These are phyloP conservation scores for Monochamus alternatus DNA, from an alignment of 2,888 invertebrate genomes.

Conservation along the genomic window DNA sequence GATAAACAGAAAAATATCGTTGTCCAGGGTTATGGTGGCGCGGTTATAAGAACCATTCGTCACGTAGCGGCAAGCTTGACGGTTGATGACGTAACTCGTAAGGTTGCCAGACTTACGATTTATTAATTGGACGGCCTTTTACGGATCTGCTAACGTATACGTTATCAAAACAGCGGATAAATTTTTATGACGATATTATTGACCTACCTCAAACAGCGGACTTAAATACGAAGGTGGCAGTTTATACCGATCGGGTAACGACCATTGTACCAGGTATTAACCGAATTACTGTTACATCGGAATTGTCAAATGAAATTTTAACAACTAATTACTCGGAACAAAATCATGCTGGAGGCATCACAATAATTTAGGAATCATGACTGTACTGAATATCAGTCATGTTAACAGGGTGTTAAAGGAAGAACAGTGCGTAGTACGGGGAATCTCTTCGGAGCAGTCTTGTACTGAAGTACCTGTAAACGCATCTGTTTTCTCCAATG, in stretches of 20 bases:
- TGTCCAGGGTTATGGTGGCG: conserved; percentile 22
- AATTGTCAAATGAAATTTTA: background rate
- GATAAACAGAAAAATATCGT: conserved; percentile 18
- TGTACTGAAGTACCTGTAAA: conserved; percentile 28
- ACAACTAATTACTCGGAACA: conserved; percentile 16
- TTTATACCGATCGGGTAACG: conserved; percentile 4
- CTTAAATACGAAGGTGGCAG: conserved; percentile 4
- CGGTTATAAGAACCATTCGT: conserved; percentile 13
- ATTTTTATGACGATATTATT: conserved; percentile 20
- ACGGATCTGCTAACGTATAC: conserved; percentile 17
- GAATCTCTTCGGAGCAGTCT: conserved; percentile 37
- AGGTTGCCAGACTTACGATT: conserved; percentile 23
- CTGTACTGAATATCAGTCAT: conserved; percentile 9
- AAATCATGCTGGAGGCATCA: conserved; percentile 15
- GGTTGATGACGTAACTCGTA: conserved; percentile 17
- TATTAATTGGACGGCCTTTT: conserved; percentile 31
- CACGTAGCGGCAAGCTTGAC: background rate
- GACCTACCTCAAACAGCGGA: background rate
- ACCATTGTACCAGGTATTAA: conserved; percentile 22
- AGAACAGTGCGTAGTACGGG: conserved; percentile 29
- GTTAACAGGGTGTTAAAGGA: background rate
- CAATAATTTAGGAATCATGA: conserved; percentile 19
- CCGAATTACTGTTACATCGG: conserved; percentile 14
- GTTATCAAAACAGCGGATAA: conserved; percentile 18
- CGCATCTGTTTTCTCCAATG: background rate